Evolutionary conservation across 2,797 vertebrate species (phyloP).

Genomic region (Peromyscus melanophrys): DNA sequence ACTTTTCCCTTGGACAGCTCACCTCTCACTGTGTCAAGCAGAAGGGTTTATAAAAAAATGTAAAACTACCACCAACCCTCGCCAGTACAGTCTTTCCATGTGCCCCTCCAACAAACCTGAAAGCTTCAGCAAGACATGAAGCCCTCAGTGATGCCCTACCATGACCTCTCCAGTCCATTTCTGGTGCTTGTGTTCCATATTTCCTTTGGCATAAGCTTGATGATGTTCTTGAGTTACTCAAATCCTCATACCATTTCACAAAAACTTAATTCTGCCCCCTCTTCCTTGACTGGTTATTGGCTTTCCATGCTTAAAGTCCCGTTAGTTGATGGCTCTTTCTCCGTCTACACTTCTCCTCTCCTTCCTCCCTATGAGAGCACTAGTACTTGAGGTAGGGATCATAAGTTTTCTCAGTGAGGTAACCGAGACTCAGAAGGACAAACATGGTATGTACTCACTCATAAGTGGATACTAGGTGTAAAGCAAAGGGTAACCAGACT

Average conservation of each 20-base stretch:
- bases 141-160: not conserved
- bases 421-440: too few relatives aligned
- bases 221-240: not conserved
- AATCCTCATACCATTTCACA: not conserved
- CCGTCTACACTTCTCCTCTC: not conserved
- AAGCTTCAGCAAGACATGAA: not conserved
- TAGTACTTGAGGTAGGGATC: not conserved
- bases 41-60: not conserved
- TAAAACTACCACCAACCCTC: not conserved
- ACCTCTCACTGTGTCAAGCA: constrained; percentile 41
- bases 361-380: not conserved
- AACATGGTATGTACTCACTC: too few relatives aligned
- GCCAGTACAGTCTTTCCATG: not conserved
- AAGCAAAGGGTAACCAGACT: too few relatives aligned
- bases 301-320: not conserved
- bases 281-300: not conserved
- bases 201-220: not conserved
- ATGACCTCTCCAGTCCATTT: not conserved
- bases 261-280: not conserved
- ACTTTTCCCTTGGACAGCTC: not conserved
- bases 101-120: not conserved
- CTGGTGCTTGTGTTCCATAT: not conserved
- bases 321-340: not conserved
- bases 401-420: not conserved
- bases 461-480: too few relatives aligned